Conservation (phyloP, 2,888 invertebrate species). For the Punctoribates punctum region DNA sequence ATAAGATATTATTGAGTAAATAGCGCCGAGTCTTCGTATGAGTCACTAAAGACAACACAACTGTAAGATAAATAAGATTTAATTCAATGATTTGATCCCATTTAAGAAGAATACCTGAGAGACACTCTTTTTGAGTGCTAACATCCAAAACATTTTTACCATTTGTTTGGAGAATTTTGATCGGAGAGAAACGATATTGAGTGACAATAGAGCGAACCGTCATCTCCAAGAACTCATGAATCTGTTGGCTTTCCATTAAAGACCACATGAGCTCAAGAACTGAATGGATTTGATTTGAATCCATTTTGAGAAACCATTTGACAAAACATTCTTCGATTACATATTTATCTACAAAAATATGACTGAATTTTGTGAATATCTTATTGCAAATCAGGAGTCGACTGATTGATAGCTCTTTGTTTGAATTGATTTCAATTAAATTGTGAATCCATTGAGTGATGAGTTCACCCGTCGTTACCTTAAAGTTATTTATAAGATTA, state of each 20-base stretch:
- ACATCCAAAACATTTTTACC: background rate
- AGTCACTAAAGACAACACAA: slow-evolving; percentile 28
- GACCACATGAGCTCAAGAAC: slow-evolving; percentile 65
- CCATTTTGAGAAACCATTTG: slow-evolving; percentile 55
- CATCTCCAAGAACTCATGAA: slow-evolving; percentile 63
- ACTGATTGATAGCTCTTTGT: slow-evolving; percentile 45
- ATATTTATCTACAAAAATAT: slow-evolving; percentile 63
- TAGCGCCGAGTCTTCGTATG: slow-evolving; percentile 25
- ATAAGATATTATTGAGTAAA: slow-evolving; percentile 23
- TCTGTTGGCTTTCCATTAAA: slow-evolving; percentile 59
- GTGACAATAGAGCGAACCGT: slow-evolving; percentile 63
- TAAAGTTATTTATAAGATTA: background rate
- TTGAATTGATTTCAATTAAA: slow-evolving; percentile 38
- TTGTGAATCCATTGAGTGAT: slow-evolving; percentile 37
- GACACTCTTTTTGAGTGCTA: background rate
- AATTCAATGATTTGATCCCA: background rate
- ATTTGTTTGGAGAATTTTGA: background rate
- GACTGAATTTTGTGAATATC: slow-evolving; percentile 62
- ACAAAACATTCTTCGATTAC: slow-evolving; percentile 68
- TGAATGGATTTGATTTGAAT: slow-evolving; percentile 44
- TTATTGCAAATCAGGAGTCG: slow-evolving; percentile 50
- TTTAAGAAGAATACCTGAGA: background rate
- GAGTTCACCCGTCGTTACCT: background rate
- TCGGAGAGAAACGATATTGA: slow-evolving; percentile 62
- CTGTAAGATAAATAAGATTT: too few relatives aligned